These are phyloP conservation scores for Sphaeridia pumilis DNA, from an alignment of 2,888 invertebrate species.

Conservation along the genomic window DNA sequence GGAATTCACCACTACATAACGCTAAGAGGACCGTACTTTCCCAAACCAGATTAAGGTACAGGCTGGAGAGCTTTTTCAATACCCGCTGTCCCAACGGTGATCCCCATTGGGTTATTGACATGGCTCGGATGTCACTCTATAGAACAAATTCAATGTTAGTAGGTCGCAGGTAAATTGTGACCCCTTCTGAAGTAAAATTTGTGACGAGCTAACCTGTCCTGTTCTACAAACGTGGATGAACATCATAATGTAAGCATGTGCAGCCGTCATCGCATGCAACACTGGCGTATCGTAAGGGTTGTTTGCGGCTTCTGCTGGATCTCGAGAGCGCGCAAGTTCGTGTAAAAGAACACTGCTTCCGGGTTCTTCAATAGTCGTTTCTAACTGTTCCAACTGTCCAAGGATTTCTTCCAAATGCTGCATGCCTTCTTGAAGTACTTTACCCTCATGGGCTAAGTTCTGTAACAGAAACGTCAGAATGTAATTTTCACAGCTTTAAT, in stretches of 20 bases:
- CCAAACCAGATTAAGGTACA: conserved; percentile 73
- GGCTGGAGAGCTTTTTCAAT: conserved; percentile 55
- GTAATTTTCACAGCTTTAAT: too few relatives aligned
- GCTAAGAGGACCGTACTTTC: conserved; percentile 68
- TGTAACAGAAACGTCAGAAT: too few relatives aligned
- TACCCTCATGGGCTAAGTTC: conserved; percentile 64
- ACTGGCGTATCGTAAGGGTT: conserved; percentile 61
- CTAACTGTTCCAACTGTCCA: conserved; percentile 53
- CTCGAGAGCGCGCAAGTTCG: conserved; percentile 59
- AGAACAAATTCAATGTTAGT: neutral
- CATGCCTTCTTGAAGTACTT: conserved; percentile 59
- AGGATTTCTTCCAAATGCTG: conserved; percentile 56
- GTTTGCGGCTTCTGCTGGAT: conserved; percentile 57
- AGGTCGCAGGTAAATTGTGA: too few relatives aligned
- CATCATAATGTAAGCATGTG: conserved; percentile 74
- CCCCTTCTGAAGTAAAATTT: neutral
- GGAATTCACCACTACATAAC: conserved; percentile 62
- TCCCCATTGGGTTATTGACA: conserved; percentile 69
- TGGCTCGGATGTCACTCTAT: conserved; percentile 50
- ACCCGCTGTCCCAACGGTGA: conserved; percentile 58
- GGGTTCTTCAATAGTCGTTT: conserved; percentile 50
- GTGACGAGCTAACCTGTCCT: conserved; percentile 46
- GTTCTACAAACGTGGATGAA: conserved; percentile 70
- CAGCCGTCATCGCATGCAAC: conserved; percentile 65
- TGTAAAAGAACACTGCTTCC: conserved; percentile 61